Percentiles rank a stretch among this genome's conserved stretches.
phyloP scores from a whole-genome alignment of 2,113 vertebrate genomes.

The Aegithalos caudatus region DNA sequence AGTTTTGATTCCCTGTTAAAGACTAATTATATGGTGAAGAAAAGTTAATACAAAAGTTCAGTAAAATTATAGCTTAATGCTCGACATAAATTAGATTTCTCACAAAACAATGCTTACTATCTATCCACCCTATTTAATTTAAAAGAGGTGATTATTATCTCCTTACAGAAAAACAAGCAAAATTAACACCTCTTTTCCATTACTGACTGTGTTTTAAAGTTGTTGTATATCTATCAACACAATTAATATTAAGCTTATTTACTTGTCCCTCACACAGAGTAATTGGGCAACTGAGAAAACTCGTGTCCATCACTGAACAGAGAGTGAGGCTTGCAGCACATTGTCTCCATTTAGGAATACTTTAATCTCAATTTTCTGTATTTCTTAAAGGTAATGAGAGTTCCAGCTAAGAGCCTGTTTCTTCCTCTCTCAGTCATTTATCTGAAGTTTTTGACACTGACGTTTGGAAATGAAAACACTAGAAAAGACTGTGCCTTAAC shows the following conservation, averaged over 20 bases:
- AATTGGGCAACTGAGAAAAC: background rate
- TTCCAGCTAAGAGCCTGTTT: background rate
- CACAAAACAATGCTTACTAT: slow-evolving; percentile 47
- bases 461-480: slow-evolving; percentile 21
- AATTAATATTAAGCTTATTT: slow-evolving; percentile 14
- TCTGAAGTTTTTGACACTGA: slow-evolving; percentile 8
- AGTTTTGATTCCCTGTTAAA: slow-evolving; percentile 64
- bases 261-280: background rate
- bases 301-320: background rate
- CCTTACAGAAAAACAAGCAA: slow-evolving; percentile 28
- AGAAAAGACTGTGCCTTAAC: background rate
- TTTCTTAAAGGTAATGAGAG: background rate
- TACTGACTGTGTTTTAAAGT: background rate
- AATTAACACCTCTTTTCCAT: slow-evolving; percentile 36
- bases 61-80: slow-evolving; percentile 65
- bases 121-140: slow-evolving; percentile 33
- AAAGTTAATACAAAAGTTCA: slow-evolving; percentile 62
- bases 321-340: background rate
- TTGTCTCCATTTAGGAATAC: background rate
- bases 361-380: background rate
- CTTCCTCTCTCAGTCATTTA: background rate
- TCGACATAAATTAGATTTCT: slow-evolving; percentile 64
- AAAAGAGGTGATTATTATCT: slow-evolving; percentile 54
- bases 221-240: slow-evolving; percentile 28
- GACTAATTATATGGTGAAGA: slow-evolving; percentile 66